Conservation (phyloP, 2,888 invertebrate species). For the Orchestes rusci region DNA sequence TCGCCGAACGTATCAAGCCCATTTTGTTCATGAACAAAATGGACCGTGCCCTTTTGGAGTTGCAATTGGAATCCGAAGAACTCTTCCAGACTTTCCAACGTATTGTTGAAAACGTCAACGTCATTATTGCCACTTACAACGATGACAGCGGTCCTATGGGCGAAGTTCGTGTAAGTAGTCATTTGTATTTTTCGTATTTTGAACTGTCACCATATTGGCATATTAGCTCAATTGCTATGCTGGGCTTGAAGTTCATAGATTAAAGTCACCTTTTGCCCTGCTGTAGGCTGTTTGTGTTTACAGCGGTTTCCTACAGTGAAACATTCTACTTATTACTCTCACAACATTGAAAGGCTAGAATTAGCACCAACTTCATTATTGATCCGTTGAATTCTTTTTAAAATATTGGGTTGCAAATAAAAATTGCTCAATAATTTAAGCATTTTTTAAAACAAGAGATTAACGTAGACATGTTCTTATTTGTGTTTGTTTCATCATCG, state of each 20-base stretch:
- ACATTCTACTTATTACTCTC: slow-evolving; percentile 25
- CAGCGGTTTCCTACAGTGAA: slow-evolving; percentile 38
- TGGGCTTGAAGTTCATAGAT: too few relatives aligned
- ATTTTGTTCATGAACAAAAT: slow-evolving; percentile 99
- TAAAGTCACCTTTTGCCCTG: slow-evolving; percentile 39
- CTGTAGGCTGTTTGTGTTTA: slow-evolving; percentile 28
- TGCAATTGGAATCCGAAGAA: slow-evolving; percentile 94
- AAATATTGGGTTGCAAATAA: too few relatives aligned
- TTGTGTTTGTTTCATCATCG: too few relatives aligned
- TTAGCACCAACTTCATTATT: neutral
- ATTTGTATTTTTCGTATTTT: too few relatives aligned
- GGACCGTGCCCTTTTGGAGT: slow-evolving; percentile 97
- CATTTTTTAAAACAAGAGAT: too few relatives aligned
- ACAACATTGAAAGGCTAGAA: too few relatives aligned
- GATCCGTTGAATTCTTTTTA: too few relatives aligned
- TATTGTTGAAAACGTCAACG: slow-evolving; percentile 99
- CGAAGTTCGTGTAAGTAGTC: slow-evolving; percentile 76
- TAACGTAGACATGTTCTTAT: too few relatives aligned
- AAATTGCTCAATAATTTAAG: too few relatives aligned
- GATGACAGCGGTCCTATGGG: slow-evolving; percentile 99
- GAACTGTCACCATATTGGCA: too few relatives aligned
- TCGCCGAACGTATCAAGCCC: slow-evolving; percentile 99
- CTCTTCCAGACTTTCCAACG: slow-evolving; percentile 99
- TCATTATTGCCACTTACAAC: slow-evolving; percentile 98
- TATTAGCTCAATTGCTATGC: too few relatives aligned